Evolutionary conservation across 2,888 invertebrate species (phyloP).

Genomic region (Chesias legatella): DNA sequence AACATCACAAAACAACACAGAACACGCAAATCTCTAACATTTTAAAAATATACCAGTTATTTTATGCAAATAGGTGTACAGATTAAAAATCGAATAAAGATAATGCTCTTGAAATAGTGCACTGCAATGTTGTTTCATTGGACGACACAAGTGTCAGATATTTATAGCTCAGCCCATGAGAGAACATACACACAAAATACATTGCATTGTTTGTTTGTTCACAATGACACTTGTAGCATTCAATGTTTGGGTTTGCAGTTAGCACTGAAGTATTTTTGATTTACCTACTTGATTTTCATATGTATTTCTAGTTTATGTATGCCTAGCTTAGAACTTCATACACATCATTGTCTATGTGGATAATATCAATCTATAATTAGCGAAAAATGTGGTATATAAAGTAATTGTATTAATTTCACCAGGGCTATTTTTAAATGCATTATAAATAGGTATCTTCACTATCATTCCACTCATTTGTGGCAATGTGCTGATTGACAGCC

Average conservation of each 20-base stretch:
- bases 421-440: too few species aligned
- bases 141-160: slow-evolving; percentile 50
- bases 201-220: slow-evolving; percentile 29
- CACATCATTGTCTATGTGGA: too few species aligned
- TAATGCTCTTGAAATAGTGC: slow-evolving; percentile 1
- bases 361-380: too few species aligned
- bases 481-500: too few species aligned
- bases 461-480: too few species aligned
- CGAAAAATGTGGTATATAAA: too few species aligned
- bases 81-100: slow-evolving; percentile 8
- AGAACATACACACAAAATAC: slow-evolving; percentile 39
- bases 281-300: too few species aligned
- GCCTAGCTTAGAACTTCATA: too few species aligned
- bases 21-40: slow-evolving; percentile 1
- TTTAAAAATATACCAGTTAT: slow-evolving; percentile 8
- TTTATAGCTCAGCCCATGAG: slow-evolving; percentile 69
- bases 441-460: too few species aligned
- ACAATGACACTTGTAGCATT: slow-evolving; percentile 18
- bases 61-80: neutral
- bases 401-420: too few species aligned
- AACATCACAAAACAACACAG: slow-evolving; percentile 21
- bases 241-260: slow-evolving; percentile 10
- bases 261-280: neutral
- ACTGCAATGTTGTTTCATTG: slow-evolving; percentile 12
- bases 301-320: too few species aligned